Percentiles rank a stretch among this genome's conserved stretches.
These are phyloP conservation scores for Ashinkailepas kermadecensis DNA, from an alignment of 2,888 invertebrate species.

Conservation along the genomic window DNA sequence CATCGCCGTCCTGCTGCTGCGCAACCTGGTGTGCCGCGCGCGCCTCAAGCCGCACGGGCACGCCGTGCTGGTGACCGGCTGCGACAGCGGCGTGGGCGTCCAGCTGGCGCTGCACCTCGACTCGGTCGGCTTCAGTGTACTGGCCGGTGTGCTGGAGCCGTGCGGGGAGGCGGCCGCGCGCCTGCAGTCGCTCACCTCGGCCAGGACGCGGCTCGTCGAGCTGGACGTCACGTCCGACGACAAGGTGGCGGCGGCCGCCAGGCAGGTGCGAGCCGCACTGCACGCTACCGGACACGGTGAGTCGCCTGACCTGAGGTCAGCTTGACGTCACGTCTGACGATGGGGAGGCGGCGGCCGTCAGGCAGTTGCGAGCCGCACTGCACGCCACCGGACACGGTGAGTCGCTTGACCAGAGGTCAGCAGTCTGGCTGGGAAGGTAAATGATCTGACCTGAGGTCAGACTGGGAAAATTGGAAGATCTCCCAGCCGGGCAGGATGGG, in stretches of 20 bases:
- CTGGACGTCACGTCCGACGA: not conserved
- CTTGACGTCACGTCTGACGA: too few relatives aligned
- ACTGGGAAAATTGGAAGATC: too few relatives aligned
- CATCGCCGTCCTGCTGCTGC: constrained; percentile 8
- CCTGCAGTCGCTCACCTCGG: not conserved
- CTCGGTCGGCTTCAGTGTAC: constrained; percentile 36
- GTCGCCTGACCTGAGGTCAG: not conserved
- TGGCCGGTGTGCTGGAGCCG: not conserved
- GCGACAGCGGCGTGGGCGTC: constrained; percentile 40
- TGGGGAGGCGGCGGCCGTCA: too few relatives aligned
- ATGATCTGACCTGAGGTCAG: too few relatives aligned
- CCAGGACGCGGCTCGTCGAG: not conserved
- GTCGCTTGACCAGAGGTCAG: too few relatives aligned
- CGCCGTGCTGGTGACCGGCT: constrained; percentile 35
- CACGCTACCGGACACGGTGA: not conserved
- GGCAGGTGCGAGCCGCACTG: not conserved
- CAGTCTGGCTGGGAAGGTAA: too few relatives aligned
- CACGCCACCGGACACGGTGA: too few relatives aligned
- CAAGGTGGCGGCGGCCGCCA: not conserved
- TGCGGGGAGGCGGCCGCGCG: not conserved
- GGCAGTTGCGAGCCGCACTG: too few relatives aligned
- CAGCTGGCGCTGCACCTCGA: constrained; percentile 38
- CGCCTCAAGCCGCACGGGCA: not conserved
- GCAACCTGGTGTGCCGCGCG: not conserved
- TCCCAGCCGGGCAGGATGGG: too few relatives aligned